Conservation (phyloP, 2,888 invertebrate genomes). For the Lagria hirta region DNA sequence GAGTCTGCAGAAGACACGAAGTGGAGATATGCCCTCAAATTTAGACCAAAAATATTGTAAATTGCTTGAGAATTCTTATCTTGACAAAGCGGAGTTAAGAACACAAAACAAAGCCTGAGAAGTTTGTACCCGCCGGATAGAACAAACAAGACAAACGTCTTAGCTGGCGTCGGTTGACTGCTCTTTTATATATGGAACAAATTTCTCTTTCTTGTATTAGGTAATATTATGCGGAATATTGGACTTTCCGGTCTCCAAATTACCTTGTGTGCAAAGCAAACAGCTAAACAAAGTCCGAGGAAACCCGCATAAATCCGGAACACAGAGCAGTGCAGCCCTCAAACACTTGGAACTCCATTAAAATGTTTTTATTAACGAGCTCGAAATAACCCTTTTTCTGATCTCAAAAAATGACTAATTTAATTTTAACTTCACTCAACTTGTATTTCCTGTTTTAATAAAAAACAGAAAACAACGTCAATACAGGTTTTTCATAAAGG, state of each 20-base stretch:
- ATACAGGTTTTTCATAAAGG: too few relatives aligned
- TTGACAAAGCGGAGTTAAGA: conserved; percentile 43
- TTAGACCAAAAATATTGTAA: conserved; percentile 41
- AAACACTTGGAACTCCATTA: conserved; percentile 4
- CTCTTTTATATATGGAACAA: conserved; percentile 30
- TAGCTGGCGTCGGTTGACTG: conserved; percentile 44
- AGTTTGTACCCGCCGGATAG: conserved; percentile 43
- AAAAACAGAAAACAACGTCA: too few relatives aligned
- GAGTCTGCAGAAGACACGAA: conserved; percentile 34
- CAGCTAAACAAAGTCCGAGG: conserved; percentile 5
- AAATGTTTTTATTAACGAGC: conserved; percentile 10
- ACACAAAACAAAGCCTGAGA: conserved; percentile 43
- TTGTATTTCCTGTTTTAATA: too few relatives aligned
- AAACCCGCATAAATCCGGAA: conserved; percentile 1
- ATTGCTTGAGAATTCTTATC: conserved; percentile 45
- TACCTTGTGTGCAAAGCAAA: conserved; percentile 11
- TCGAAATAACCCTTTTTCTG: too few relatives aligned
- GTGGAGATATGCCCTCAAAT: conserved; percentile 26
- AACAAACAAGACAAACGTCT: conserved; percentile 47
- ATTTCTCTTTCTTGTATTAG: conserved; percentile 18
- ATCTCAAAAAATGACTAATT: too few relatives aligned
- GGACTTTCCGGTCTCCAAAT: conserved; percentile 14
- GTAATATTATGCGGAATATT: conserved; percentile 20
- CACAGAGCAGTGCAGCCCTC: not conserved
- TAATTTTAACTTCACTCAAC: too few relatives aligned